Conservation (phyloP, 1,140 invertebrate species). For the Drosophila orena region DNA sequence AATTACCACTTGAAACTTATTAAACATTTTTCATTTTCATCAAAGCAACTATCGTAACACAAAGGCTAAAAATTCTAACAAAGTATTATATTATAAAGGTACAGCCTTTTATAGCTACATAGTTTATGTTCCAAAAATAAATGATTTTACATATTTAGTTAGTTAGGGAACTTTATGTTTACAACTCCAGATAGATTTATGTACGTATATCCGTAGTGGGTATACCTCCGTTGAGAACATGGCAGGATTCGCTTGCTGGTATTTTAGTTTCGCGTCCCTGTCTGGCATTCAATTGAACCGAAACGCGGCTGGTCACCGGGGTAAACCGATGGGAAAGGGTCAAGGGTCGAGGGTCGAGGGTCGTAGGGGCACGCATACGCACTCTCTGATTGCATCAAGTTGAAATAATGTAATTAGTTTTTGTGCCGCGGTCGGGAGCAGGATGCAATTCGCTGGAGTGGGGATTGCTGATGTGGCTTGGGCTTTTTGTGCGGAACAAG, state of each 20-base stretch:
- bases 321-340: slow-evolving; percentile 21
- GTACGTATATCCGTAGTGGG: neutral
- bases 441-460: slow-evolving; percentile 39
- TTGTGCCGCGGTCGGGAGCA: slow-evolving; percentile 58
- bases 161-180: no score
- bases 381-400: slow-evolving; percentile 80
- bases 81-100: no score
- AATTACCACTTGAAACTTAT: no score
- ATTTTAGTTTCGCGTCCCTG: slow-evolving; percentile 22
- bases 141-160: no score
- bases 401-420: slow-evolving; percentile 82
- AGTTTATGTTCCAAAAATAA: no score
- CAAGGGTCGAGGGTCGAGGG: neutral
- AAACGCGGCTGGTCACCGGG: slow-evolving; percentile 64
- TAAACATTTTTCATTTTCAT: no score
- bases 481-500: slow-evolving; percentile 19
- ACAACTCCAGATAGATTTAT: neutral
- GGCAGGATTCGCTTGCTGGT: neutral
- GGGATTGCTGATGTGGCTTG: slow-evolving; percentile 23
- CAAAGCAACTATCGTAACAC: no score
- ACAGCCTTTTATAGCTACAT: no score
- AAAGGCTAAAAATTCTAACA: no score
- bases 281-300: slow-evolving; percentile 73
- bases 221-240: neutral
- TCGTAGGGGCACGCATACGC: slow-evolving; percentile 48